Percentiles rank a stretch among this genome's conserved stretches.
Evolutionary conservation across 2,888 invertebrate species (phyloP).

Genomic region (Ormyrus rosae): DNA sequence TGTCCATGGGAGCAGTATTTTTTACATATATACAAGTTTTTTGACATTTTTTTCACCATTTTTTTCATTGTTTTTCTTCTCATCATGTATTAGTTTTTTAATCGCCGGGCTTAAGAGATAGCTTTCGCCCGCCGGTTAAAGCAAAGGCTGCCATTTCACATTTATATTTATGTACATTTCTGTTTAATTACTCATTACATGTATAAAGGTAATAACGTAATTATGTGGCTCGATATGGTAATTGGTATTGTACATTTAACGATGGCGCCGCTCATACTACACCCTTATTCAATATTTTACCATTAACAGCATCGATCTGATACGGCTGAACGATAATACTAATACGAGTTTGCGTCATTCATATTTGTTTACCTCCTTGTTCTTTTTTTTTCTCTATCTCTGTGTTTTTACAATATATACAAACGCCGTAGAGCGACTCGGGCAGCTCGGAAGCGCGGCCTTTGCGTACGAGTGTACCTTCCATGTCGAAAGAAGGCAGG

Average conservation of each 20-base stretch:
- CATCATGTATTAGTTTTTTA: conserved; percentile 8
- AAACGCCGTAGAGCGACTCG: neutral
- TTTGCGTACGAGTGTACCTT: too few relatives aligned
- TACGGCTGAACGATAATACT: conserved; percentile 35
- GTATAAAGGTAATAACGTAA: conserved; percentile 56
- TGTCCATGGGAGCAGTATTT: conserved; percentile 52
- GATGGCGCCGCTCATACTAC: conserved; percentile 35
- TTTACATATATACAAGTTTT: conserved; percentile 12
- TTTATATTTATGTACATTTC: conserved; percentile 36
- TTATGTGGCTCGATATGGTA: conserved; percentile 58
- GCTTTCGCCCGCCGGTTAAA: neutral
- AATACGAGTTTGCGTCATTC: conserved; percentile 17
- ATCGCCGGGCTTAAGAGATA: neutral
- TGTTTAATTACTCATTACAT: conserved; percentile 45
- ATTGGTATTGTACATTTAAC: conserved; percentile 57
- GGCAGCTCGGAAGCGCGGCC: conserved; percentile 13
- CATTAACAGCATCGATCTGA: conserved; percentile 49
- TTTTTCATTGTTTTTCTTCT: conserved; percentile 33
- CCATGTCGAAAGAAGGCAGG: too few relatives aligned
- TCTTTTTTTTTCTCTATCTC: neutral
- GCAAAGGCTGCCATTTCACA: conserved; percentile 40
- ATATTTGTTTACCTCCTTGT: conserved; percentile 41
- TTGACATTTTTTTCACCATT: neutral
- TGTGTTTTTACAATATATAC: conserved; percentile 27
- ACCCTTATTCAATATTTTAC: conserved; percentile 25